Base-by-base conservation (phyloP, 2,113 vertebrate species). In the Balaeniceps rex region DNA sequence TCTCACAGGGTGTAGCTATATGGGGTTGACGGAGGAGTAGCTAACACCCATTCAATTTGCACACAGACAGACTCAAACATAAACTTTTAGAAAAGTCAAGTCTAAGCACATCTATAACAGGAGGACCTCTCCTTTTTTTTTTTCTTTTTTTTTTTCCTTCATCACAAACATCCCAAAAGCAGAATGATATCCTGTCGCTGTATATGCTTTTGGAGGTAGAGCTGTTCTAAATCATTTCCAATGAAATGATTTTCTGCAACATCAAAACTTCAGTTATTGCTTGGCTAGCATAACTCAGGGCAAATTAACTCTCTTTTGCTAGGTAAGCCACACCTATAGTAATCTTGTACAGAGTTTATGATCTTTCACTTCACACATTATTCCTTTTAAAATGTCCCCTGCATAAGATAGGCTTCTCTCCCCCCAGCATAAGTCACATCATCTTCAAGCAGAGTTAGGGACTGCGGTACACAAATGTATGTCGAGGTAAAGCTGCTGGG, bases 291-390 rank as follows among this genome's bases (percentile, higher is more conserved):
- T 24, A 91, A 86, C 58, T 93, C 63, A 77, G 90, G 18, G 78
- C 66, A 94, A 95, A 95, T 95, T 57, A 83, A 77, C 14, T 90
- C 51, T 44, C 70, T 87, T 88, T 66, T 90, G 68, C 85, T 54
- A 55, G 70, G 54, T 86, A 83, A 88, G 79, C 49, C 92, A 92
- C 94, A 90, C 71, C 92, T 91, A 49, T 5, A 42, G 63, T 46
- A 90, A 92, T 78, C 88, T 65, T 61, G 25, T 15, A 60, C n/a
- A 38, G 23, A 72, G 44, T 89, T 94, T 94, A 89, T 78, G 52
- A 79, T 92, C 72, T 81, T 90, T 69, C 28, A 46, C 23, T 88
- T 87, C 83, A 87, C 65, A 65, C 29, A 33, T 52, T 61, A 47
- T 14, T 84, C 60, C 28, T 75, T 87, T 89, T 46, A 38, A 92